A percentile compares a stretch with the other conserved stretches of the same genome.
Conservation (phyloP, 1,140 invertebrate genomes). For the Varroa destructor region DNA sequence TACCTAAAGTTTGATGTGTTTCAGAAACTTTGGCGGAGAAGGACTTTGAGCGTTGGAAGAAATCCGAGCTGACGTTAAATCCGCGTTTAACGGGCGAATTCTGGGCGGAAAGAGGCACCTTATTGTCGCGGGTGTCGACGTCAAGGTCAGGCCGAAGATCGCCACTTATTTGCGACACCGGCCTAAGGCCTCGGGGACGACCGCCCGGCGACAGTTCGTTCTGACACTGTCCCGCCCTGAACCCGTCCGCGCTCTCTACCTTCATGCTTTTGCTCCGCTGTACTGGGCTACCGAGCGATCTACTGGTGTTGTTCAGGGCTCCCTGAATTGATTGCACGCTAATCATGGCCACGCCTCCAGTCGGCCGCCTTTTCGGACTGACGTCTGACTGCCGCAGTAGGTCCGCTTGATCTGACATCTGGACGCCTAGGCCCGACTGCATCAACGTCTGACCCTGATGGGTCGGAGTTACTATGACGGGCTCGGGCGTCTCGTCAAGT, state of each 20-base stretch:
- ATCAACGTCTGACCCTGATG: too few relatives aligned
- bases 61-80: conserved; percentile 28
- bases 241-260: conserved; percentile 16
- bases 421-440: too few relatives aligned
- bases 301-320: conserved; percentile 7
- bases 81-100: conserved; percentile 26
- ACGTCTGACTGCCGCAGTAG: not conserved
- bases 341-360: conserved; percentile 19
- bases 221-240: conserved; percentile 8
- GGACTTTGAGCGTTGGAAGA: conserved; percentile 28
- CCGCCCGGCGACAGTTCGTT: conserved; percentile 3
- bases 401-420: not conserved
- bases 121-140: not conserved
- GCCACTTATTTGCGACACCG: not conserved
- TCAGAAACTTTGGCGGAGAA: conserved; percentile 27
- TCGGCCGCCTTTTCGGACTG: conserved; percentile 24
- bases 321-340: conserved; percentile 23
- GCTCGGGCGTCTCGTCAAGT: conserved; percentile 24
- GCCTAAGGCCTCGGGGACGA: not conserved
- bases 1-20: conserved; percentile 27
- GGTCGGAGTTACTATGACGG: not conserved
- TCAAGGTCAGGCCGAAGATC: too few relatives aligned
- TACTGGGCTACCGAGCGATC: conserved; percentile 17
- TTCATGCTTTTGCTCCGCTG: conserved; percentile 27
- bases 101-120: conserved; percentile 15